Conservation (phyloP, 2,888 invertebrate species). For the Coenonympha glycerion region DNA sequence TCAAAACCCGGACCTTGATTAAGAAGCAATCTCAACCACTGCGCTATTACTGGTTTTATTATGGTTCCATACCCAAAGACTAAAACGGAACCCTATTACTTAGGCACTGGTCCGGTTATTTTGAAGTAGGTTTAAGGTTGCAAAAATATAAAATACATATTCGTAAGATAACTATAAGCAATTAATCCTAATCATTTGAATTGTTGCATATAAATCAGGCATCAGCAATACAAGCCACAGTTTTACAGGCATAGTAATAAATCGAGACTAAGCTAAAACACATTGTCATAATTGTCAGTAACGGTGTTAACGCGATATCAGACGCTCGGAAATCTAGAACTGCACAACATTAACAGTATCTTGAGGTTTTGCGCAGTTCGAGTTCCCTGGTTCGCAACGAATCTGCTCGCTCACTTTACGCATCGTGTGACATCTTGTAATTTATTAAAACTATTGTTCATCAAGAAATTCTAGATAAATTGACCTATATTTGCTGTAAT, state of each 20-base stretch:
- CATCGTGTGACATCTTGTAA: neutral
- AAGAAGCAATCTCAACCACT: no score
- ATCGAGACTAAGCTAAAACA: constrained; percentile 13
- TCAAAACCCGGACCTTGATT: no score
- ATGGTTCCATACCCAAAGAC: no score
- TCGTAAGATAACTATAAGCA: no score
- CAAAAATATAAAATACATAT: no score
- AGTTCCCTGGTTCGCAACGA: constrained; percentile 5
- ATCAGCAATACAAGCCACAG: neutral
- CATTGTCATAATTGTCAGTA: constrained; percentile 23
- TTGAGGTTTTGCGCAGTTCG: constrained; percentile 16
- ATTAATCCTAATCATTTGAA: no score
- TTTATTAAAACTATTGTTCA: neutral
- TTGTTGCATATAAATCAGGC: neutral
- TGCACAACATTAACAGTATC: constrained; percentile 24
- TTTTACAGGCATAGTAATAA: neutral
- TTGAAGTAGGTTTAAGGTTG: no score
- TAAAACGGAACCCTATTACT: no score
- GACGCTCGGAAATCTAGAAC: constrained; percentile 18
- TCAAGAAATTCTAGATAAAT: no score
- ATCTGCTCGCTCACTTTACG: neutral
- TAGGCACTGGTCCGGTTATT: no score
- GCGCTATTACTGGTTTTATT: no score
- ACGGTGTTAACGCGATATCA: constrained; percentile 23
- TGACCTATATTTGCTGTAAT: no score